Evolutionary conservation across 2,888 invertebrate genomes (phyloP), one percentile per base, ranked within the genome.

Genomic region (Petrophora chlorosata): DNA sequence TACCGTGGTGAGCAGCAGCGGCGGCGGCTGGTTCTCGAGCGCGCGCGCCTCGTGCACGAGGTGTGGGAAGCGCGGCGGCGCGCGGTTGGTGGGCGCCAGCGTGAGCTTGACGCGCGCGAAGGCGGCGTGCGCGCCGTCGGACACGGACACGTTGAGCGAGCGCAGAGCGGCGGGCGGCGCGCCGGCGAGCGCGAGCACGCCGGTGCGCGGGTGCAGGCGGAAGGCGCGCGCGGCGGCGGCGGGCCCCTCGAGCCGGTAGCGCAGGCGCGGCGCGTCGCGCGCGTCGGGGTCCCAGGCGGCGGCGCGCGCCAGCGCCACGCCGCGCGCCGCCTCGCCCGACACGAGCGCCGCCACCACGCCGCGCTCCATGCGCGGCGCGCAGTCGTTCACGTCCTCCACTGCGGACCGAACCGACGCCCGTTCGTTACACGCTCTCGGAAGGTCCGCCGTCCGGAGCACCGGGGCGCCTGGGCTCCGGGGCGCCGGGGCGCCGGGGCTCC

Each of bases 81-180:
- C 60, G 92, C 91, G 70, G 88, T 98, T 98, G 53, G 95, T 94
- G 5, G 96, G 94, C 48, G 95, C 86, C 54, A 95, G 92, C 67
- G 95, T 92, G 35, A 97, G 94, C 86, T 95, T 95, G 9, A 96
- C 92, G 58, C 96, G 91, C 0, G 97, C 94, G 83, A 96, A 98
- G 59, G 94, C 95, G 4, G 97, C 97, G 86, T 97, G 98, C 23
- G 98, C 97, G 19, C 98, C 98, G 89, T 99, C 99, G 43, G 97
- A 96, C 25, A 97, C 98, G 1, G 98, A 98, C 19, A 99, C 94
- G 89, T 99, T 99, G 49, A 99, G 91, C 57, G 83, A 77, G 67
- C 86, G 85, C 68, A 74, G 71, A 40, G 94, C 93, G 41, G 91
- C 86, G 38, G 92, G 91, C 57, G 92, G 65, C 53, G 78, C 30